These are phyloP conservation scores for Fukomys damarensis DNA, from an alignment of 2,113 vertebrate species.

Conservation along the genomic window DNA sequence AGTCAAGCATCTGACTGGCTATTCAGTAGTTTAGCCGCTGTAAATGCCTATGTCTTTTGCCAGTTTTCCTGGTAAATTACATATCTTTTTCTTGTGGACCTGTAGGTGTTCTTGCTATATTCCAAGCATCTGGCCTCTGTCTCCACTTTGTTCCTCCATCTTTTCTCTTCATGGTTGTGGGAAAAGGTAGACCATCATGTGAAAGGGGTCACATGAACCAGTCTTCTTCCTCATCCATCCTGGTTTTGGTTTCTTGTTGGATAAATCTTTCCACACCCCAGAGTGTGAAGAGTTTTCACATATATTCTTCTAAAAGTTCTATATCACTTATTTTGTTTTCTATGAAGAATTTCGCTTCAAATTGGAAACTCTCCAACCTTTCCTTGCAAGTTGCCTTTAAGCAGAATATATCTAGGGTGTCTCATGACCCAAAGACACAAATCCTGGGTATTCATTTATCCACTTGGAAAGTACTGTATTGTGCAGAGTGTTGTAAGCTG, in stretches of 20 bases:
- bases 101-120: background rate
- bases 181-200: background rate
- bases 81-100: background rate
- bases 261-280: background rate
- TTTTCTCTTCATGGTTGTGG: background rate
- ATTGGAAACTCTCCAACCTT: background rate
- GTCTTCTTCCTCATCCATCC: background rate
- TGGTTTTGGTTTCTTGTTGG: background rate
- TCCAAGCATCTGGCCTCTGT: background rate
- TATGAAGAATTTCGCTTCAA: background rate
- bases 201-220: background rate
- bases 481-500: background rate
- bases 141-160: background rate
- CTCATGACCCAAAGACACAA: background rate
- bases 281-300: background rate
- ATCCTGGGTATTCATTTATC: background rate
- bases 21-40: background rate
- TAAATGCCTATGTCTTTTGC: background rate
- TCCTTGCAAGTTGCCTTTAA: background rate
- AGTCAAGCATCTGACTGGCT: background rate
- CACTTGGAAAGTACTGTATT: background rate
- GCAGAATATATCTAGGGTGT: background rate
- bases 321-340: background rate
- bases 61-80: background rate
- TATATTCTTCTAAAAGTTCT: slow-evolving; percentile 8